Evolutionary conservation across 2,888 invertebrate species (phyloP), one percentile per base, ranked within the genome.

Genomic region (Ypsolopha sequella): DNA sequence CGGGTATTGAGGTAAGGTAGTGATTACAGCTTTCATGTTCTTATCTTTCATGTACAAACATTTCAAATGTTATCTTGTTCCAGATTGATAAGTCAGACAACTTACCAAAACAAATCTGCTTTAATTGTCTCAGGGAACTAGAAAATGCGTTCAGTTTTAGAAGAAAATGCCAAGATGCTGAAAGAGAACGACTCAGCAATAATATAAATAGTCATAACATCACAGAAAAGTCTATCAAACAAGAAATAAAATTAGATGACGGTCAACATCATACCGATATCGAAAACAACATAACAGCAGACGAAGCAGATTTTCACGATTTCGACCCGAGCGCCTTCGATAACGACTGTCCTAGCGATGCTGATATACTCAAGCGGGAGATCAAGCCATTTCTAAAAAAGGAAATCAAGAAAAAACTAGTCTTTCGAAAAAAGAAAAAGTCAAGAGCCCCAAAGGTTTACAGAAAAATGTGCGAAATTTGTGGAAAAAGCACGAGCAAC

Each of bases 61-160:
- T 24, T 24, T 24, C 24, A 24, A 24, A 24, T 24, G 24, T 24
- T 24, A 24, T 24, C 24, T 35, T 56, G 46, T 75, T 73, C 41
- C 61, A 88, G 88, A 70, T 87, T 36, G 75, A 79, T 3, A 66
- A 68, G 58, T 63, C 76, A 1, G 87, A 87, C 54, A 68, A 65
- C 45, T 60, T 86, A 41, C 82, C 87, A 0, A 58, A 76, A 52
- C 75, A 73, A 51, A 77, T 88, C 53, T 88, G 88, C 54, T 59
- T 70, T 41, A 68, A 61, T 41, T 88, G 88, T 57, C 64, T 78
- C 0, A 67, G 66, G 56, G 79, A 82, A 53, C 60, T 88, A 50
- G 79, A 85, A 54, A 76, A 68, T 50, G 86, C 87, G 4, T 87
- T 76, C 60, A 85, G 79, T 60, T 88, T 88, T 55, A 66, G 86